Base-by-base conservation (phyloP, 2,113 vertebrate species). In the Parus major region DNA sequence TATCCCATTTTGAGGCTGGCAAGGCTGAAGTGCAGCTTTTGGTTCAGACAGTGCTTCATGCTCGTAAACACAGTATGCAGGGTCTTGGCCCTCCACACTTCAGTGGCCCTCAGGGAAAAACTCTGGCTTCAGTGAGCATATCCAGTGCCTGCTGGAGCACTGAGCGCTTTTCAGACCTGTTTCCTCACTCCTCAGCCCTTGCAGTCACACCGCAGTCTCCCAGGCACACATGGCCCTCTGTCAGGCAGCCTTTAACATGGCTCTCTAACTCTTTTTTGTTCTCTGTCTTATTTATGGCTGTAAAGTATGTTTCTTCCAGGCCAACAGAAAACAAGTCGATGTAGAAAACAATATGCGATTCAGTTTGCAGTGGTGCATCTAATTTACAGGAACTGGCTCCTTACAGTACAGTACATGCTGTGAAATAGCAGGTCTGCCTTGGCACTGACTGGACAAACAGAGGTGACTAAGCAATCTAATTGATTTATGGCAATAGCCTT, bases 401-500 rank as follows among this genome's bases (percentile, higher is more conserved):
- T 82, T 70, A 4, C 42, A 49, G 95, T 95, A 97, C 96, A 90
- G 95, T 94, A 97, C 95, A 69, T 96, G 86, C 97, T 96, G 95
- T 97, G 96, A 96, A 96, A 82, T 50, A 83, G 91, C 92, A 94
- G 83, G 88, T 93, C 96, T 93, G 93, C 64, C 82, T 96, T 96
- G 96, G 92, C 95, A 70, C 81, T 29, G 64, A 12, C 80, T 90
- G 90, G 90, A 85, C 94, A 96, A 96, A 96, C 80, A 96, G 94
- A 90, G 77, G 94, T 97, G 96, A 96, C 96, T 96, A 96, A 97
- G 94, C 93, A 94, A 60, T 92, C 59, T 56, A 16, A 5, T 41
- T 96, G 94, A 97, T 97, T 94, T 93, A 94, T 91, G 77, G 85
- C 87, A 68, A 12, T 84, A 91, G 78, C 95, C 96, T 95, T 68